Percentiles rank a stretch among this genome's conserved stretches.
Conservation (phyloP, 2,797 vertebrate species). For the Psittacula echo region DNA sequence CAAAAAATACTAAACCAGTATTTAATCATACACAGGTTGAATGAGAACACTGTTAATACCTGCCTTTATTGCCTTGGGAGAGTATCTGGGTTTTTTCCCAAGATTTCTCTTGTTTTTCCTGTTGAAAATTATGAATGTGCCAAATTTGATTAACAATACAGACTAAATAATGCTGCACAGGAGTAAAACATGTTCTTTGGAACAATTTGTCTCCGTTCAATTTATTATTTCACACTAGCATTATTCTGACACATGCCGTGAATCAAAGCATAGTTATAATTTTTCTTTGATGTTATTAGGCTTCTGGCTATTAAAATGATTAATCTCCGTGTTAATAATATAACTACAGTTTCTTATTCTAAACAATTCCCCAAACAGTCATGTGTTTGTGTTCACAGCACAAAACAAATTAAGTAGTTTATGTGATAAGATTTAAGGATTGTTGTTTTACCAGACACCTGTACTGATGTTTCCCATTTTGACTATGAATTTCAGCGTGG, state of each 20-base stretch:
- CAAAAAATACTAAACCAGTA: not conserved
- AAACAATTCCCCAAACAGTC: not conserved
- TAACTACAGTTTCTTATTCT: constrained; percentile 3
- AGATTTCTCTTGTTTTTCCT: not conserved
- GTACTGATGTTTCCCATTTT: not conserved
- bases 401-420: not conserved
- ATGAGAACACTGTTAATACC: not conserved
- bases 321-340: constrained; percentile 23
- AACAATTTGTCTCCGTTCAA: not conserved
- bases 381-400: not conserved
- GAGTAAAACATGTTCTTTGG: not conserved
- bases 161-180: not conserved
- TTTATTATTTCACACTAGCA: not conserved
- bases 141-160: not conserved
- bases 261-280: not conserved
- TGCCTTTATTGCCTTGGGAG: not conserved
- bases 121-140: not conserved
- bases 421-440: not conserved
- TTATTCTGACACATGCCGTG: not conserved
- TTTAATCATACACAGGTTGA: not conserved
- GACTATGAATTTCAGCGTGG: not conserved
- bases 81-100: not conserved
- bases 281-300: not conserved
- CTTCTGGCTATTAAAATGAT: constrained; percentile 34
- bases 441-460: not conserved